These are phyloP conservation scores for Tipula helvola DNA, from an alignment of 2,888 invertebrate species.

Conservation along the genomic window DNA sequence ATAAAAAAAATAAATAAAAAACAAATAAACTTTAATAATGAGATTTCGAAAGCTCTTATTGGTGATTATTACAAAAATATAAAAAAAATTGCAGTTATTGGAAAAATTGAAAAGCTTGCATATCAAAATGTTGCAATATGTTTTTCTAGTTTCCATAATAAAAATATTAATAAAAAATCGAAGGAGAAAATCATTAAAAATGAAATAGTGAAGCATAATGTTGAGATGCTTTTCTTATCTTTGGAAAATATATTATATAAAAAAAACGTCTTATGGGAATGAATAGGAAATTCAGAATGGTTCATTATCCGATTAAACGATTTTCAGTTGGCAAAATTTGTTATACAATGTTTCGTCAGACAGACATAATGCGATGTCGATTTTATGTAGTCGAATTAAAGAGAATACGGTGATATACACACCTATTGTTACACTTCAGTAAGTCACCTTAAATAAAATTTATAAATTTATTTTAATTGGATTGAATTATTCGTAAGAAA, in stretches of 20 bases:
- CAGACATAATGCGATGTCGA: neutral
- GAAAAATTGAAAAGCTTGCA: neutral
- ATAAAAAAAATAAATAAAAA: neutral
- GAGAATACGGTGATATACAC: neutral
- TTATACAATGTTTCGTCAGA: neutral
- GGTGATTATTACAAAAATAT: neutral
- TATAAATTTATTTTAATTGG: neutral
- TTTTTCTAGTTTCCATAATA: neutral
- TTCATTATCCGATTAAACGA: slow-evolving; percentile 4
- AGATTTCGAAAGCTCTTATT: neutral
- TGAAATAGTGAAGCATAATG: neutral
- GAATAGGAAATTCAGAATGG: neutral
- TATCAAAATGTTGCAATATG: neutral
- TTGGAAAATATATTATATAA: neutral
- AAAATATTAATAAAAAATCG: neutral
- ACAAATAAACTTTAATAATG: neutral
- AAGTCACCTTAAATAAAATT: neutral
- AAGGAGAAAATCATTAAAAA: neutral
- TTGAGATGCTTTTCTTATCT: neutral
- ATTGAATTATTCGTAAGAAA: neutral
- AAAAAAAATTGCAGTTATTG: neutral
- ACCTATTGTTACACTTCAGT: neutral
- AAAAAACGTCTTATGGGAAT: neutral
- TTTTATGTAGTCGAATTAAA: neutral
- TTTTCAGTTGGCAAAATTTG: neutral